These are phyloP conservation scores for Isaurus tuberculatus DNA, from an alignment of 92 coral and sea anemone genomes.

Conservation along the genomic window DNA sequence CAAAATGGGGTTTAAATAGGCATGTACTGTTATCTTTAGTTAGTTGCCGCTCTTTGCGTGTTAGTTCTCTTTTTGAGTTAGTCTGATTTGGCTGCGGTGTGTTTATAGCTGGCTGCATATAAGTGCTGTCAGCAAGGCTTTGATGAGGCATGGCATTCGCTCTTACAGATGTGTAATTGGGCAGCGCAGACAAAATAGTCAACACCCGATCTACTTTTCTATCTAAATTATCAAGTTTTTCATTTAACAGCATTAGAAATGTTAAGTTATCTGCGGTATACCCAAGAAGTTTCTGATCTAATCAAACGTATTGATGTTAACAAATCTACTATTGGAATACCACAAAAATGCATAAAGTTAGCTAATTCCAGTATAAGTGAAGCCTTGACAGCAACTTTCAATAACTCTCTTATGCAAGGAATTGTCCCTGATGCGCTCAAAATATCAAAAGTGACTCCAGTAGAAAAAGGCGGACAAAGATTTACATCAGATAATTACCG, in stretches of 20 bases:
- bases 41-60: conserved; percentile 12
- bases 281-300: too few relatives aligned
- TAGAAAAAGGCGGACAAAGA: too few relatives aligned
- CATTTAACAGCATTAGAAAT: background rate
- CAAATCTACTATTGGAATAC: too few relatives aligned
- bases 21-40: conserved; percentile 19
- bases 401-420: too few relatives aligned
- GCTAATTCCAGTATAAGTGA: too few relatives aligned
- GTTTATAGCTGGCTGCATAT: conserved; percentile 11
- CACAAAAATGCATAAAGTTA: too few relatives aligned
- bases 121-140: background rate
- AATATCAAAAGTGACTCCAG: too few relatives aligned
- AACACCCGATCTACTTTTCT: conserved; percentile 24
- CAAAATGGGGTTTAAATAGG: conserved; percentile 24
- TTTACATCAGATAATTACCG: too few relatives aligned
- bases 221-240: conserved; percentile 18
- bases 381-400: too few relatives aligned
- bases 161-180: conserved; percentile 21
- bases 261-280: conserved; percentile 23
- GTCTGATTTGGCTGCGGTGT: background rate
- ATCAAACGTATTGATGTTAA: too few relatives aligned
- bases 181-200: conserved; percentile 23
- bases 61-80: conserved; percentile 18
- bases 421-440: too few relatives aligned
- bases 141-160: conserved; percentile 1